A percentile compares a stretch with the other conserved stretches of the same genome.
These are phyloP conservation scores for Mesorhabditis sp. DNA, from an alignment of 2,888 invertebrate species.

Conservation along the genomic window DNA sequence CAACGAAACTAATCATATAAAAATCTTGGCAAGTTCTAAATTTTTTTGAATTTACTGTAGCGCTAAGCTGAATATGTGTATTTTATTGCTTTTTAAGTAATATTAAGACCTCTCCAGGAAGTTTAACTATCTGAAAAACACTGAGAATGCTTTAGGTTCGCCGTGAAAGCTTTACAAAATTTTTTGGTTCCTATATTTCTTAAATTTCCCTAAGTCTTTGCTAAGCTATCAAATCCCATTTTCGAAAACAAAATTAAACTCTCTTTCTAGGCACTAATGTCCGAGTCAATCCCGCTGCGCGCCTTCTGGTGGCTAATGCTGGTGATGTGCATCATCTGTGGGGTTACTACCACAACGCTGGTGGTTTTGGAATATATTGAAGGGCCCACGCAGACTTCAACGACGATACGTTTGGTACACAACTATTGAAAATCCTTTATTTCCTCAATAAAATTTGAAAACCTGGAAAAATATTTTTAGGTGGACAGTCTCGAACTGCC, in stretches of 20 bases:
- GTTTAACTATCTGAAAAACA: no score
- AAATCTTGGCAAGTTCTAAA: no score
- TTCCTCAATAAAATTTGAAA: not conserved
- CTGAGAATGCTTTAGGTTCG: no score
- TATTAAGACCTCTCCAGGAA: no score
- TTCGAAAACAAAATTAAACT: no score
- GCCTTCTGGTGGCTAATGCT: constrained; percentile 54
- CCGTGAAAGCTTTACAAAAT: no score
- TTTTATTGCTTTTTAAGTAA: no score
- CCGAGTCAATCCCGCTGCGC: constrained; percentile 25
- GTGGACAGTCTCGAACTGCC: constrained; percentile 45
- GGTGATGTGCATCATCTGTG: constrained; percentile 40
- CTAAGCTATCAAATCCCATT: no score
- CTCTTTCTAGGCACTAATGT: constrained; percentile 32
- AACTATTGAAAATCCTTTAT: not conserved
- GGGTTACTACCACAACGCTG: constrained; percentile 38
- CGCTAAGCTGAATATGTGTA: no score
- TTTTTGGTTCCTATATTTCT: no score
- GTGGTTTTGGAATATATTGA: constrained; percentile 48
- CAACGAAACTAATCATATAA: constrained; percentile 5
- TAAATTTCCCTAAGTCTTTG: no score
- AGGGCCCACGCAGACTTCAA: constrained; percentile 53
- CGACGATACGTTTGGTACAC: constrained; percentile 44
- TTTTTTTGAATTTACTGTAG: no score
- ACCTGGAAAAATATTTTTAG: constrained; percentile 22